Base-by-base conservation (phyloP, 2,888 invertebrate genomes). In the Pardosa pseudoannulata region DNA sequence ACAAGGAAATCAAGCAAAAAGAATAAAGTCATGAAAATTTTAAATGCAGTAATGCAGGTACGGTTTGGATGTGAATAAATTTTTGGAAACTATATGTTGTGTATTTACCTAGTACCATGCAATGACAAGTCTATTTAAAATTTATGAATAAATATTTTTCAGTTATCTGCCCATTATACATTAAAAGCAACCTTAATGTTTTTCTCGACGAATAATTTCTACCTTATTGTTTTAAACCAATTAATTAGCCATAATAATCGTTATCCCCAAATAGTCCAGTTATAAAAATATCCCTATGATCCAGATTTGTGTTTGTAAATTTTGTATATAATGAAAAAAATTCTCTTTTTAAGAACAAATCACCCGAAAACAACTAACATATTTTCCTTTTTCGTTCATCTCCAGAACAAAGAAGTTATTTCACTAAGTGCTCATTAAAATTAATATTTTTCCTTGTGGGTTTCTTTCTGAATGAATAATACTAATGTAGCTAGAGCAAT, bases 381-480 rank as follows among this genome's bases (percentile, higher is more conserved):
- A 56, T 56, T 23, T 56, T 23, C 11, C 23, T 56, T 56, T 56
- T 23, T 56, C 3, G n/a, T n/a, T 2, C 16, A 56, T 1, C n/a
- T 1, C 1, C 1, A 1, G 23, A 23, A 56, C 23, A 56, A 56
- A 56, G 56, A 56, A 56, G 56, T 56, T 56, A 56, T 56, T 56
- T 56, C 56, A 23, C 56, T 56, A 56, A 56, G 56, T 56, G 56
- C 56, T 23, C 56, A 56, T 56, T 56, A 56, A 56, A 56, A 56
- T 23, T 56, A 56, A 56, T 56, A 19, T 23, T 56, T 56, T 56
- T 23, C 16, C 16, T 56, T 56, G 16, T 16, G n/a, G n/a, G n/a
- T 46, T 56, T 23, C 3, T 2, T 23, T 23, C 56, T 56, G n/a
- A n/a, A n/a, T n/a, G n/a, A 56, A 56, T 56, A 23, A 56, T 56